phyloP scores from a whole-genome alignment of 2,797 vertebrate genomes.

The Euthynnus affinis region DNA sequence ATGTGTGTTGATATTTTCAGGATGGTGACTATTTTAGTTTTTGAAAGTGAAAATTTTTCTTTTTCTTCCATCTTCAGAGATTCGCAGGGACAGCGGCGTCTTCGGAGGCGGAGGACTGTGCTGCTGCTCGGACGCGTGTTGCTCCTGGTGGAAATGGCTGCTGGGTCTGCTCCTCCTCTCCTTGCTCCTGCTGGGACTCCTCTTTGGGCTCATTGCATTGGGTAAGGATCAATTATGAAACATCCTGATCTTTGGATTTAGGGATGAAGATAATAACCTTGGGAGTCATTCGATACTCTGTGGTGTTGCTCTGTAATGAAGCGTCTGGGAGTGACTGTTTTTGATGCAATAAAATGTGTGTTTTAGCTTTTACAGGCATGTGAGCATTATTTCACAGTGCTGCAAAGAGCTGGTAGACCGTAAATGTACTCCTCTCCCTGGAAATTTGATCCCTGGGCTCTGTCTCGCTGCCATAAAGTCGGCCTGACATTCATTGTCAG shows the following conservation, averaged over 20 bases:
- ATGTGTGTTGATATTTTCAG: not conserved
- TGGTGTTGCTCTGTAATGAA: slow-evolving; percentile 17
- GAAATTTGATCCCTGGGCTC: slow-evolving; percentile 64
- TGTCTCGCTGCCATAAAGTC: slow-evolving; percentile 52
- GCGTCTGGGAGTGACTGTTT: slow-evolving; percentile 25
- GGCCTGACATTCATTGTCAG: slow-evolving; percentile 66
- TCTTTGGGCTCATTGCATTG: slow-evolving; percentile 96
- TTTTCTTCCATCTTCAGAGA: slow-evolving; percentile 74
- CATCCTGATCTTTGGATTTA: not conserved
- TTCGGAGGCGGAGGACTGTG: slow-evolving; percentile 78
- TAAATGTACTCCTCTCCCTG: slow-evolving; percentile 53
- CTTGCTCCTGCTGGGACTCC: slow-evolving; percentile 93
- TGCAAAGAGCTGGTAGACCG: slow-evolving; percentile 53
- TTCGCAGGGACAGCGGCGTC: slow-evolving; percentile 76
- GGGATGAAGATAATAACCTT: slow-evolving; percentile 2
- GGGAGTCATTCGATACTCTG: slow-evolving; percentile 14
- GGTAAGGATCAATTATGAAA: slow-evolving; percentile 81
- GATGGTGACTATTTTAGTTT: not conserved
- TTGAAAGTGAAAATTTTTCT: not conserved
- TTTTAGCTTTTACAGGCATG: slow-evolving; percentile 59
- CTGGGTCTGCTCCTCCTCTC: slow-evolving; percentile 93
- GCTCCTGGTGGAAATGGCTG: slow-evolving; percentile 99
- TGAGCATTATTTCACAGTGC: slow-evolving; percentile 54
- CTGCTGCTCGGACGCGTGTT: slow-evolving; percentile 86
- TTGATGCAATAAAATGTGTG: slow-evolving; percentile 59